Evolutionary conservation across 1,140 invertebrate species (phyloP), one percentile per base, ranked within the genome.

Genomic region (Drosophila funebris): DNA sequence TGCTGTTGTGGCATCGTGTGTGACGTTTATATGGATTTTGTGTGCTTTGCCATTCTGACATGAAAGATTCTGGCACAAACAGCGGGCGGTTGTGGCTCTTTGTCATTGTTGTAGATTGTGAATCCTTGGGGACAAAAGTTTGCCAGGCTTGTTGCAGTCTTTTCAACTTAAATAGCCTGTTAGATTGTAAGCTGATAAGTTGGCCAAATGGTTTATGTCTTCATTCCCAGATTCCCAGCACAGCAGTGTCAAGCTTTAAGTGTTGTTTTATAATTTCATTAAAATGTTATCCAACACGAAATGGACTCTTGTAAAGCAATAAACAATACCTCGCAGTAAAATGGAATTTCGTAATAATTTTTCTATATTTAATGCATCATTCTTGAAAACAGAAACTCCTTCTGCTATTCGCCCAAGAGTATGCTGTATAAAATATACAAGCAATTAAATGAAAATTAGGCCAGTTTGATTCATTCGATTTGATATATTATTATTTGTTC

Each of bases 21-120:
- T 73, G 63, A 63, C 63, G 64, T 73, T 76, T 73, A 68, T 73
- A 53, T 76, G 70, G 52, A 76, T 68, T 68, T 56, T 68, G 18
- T 64, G 52, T 57, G 62, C 60, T 64, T 22, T 50, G 22, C 39
- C 39, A 31, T 36, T 20, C 57, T 50, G 44, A 58, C 66, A 56
- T 46, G 67, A 20, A 46, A 53, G 50, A 61, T 70, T 60, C 43
- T 52, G 57, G 57, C 72, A 74, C 57, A 53, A 74, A 46, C 58
- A 58, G 58, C 66, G 18, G 53, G 58, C 43, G 53, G 31, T 71
- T 62, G 53, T 57, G 48, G 56, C 56, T 39, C 52, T 50, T 50
- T 56, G 43, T 44, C 44, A 41, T 46, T 56, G 62, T 64, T 77
- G 37, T 60, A 73, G 27, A 9, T 31, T 53, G 44, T 7, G 18